A percentile compares a stretch with the other conserved stretches of the same genome.
phyloP scores from a whole-genome alignment of 1,140 invertebrate genomes.

The Coelopa frigida region DNA sequence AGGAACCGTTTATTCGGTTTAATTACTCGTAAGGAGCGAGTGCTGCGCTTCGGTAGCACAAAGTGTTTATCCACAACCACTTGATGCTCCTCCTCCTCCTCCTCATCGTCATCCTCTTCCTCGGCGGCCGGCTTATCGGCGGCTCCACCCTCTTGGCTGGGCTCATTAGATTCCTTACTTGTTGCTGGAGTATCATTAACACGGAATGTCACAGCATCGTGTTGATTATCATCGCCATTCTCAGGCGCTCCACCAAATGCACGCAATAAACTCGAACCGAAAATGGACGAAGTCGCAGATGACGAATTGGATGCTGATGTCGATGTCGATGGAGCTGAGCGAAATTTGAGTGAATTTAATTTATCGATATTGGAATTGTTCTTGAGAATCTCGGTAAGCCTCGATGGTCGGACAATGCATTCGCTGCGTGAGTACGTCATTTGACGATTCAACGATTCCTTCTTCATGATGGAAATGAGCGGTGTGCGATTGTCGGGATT shows the following conservation, averaged over 20 bases:
- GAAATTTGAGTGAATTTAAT: slow-evolving; percentile 43
- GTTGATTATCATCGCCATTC: slow-evolving; percentile 25
- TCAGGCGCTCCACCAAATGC: slow-evolving; percentile 49
- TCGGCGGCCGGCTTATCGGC: slow-evolving; percentile 17
- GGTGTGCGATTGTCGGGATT: slow-evolving; percentile 40
- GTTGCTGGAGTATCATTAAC: slow-evolving; percentile 1
- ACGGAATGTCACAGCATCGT: slow-evolving; percentile 31
- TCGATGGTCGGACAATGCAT: slow-evolving; percentile 41
- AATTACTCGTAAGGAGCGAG: slow-evolving; percentile 81
- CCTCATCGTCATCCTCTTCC: slow-evolving; percentile 14
- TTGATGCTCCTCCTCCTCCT: slow-evolving; percentile 25
- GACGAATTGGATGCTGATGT: slow-evolving; percentile 1
- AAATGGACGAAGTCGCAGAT: slow-evolving; percentile 31
- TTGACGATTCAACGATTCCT: slow-evolving; percentile 36
- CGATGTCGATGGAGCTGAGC: slow-evolving; percentile 16
- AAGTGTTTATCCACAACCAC: slow-evolving; percentile 58
- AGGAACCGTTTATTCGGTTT: slow-evolving; percentile 83
- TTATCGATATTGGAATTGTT: slow-evolving; percentile 44
- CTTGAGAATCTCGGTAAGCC: slow-evolving; percentile 41
- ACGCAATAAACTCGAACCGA: slow-evolving; percentile 49
- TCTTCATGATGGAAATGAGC: slow-evolving; percentile 42
- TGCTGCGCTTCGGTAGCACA: slow-evolving; percentile 73
- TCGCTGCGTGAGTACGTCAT: slow-evolving; percentile 32
- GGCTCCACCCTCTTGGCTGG: slow-evolving; percentile 16
- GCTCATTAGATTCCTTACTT: slow-evolving; percentile 3